Conservation (phyloP, 2,888 invertebrate genomes). For the Folsomia candida region DNA sequence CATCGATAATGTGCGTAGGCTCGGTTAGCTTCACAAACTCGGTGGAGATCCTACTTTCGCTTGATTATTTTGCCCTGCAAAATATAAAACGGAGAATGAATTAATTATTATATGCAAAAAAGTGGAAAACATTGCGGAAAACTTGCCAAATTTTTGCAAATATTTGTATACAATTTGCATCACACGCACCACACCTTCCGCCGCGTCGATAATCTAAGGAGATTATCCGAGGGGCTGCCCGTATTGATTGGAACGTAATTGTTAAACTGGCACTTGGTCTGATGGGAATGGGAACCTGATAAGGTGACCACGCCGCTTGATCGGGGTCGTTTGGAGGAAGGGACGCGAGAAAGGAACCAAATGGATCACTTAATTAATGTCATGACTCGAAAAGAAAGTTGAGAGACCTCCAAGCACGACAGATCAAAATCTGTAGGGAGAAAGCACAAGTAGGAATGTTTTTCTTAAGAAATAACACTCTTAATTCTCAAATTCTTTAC, state of each 20-base stretch:
- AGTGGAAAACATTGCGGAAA: too few species aligned
- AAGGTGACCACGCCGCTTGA: conserved; percentile 82
- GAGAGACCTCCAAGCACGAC: too few species aligned
- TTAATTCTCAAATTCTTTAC: too few species aligned
- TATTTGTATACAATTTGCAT: background rate
- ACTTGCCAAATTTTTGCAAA: too few species aligned
- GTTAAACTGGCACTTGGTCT: conserved; percentile 61
- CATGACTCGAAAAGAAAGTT: too few species aligned
- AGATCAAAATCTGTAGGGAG: too few species aligned
- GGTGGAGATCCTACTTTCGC: conserved; percentile 87
- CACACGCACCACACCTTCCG: conserved; percentile 65
- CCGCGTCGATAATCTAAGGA: conserved; percentile 74
- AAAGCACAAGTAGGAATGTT: too few species aligned
- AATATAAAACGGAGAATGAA: conserved; percentile 28
- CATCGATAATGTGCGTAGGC: conserved; percentile 96
- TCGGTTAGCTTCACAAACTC: conserved; percentile 89
- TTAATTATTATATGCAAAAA: background rate
- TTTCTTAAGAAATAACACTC: too few species aligned
- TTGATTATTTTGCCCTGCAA: conserved; percentile 76
- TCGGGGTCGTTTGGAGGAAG: conserved; percentile 69
- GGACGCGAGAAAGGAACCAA: too few species aligned
- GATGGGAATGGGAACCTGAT: conserved; percentile 91
- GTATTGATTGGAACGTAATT: conserved; percentile 77
- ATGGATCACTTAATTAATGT: too few species aligned
- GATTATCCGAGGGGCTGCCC: conserved; percentile 71